Evolutionary conservation across 2,888 invertebrate species (phyloP), one percentile per base, ranked within the genome.

Genomic region (Ophioninae sp.): DNA sequence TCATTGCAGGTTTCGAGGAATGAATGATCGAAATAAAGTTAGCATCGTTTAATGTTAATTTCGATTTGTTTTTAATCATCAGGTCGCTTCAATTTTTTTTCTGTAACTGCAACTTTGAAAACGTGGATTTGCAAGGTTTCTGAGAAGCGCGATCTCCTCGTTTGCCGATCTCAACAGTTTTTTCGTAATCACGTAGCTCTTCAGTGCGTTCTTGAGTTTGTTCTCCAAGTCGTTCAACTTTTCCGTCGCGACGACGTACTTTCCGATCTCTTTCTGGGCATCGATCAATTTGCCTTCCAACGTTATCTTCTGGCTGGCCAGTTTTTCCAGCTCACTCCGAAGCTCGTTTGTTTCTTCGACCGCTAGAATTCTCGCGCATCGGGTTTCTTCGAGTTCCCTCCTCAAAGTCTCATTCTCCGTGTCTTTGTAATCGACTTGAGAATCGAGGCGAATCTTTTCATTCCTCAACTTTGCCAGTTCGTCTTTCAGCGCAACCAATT

Each of bases 381-480:
- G 87, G 13, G 87, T 73, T n/a, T 80, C 81, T 37, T 81, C 78
- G 58, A 90, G 85, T 79, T 90, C 89, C 0, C 86, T 74, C 80
- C 88, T 89, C 51, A 89, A 82, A 63, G 86, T 88, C 30, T 68
- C 22, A 63, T 86, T 88, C 77, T 89, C 90, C 64, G 68, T 61
- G 51, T 51, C 73, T 64, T 79, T 77, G 20, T 72, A 78, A 44
- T 88, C 84, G 23, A 88, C 64, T 74, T 84, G 83, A 64, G 23
- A 71, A 61, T 75, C 85, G 69, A 88, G 73, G 6, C 76, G 59
- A 37, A 71, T 75, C 30, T 85, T 88, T 44, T 89, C 88, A 6
- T 81, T 65, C 68, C 86, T 85, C n/a, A 84, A 79, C 81, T 84
- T 88, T 23, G 81, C 78, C 73, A 89, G 65, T 84, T 89, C 88